These are phyloP conservation scores for Nezara viridula DNA, from an alignment of 2,888 invertebrate species.

Conservation along the genomic window DNA sequence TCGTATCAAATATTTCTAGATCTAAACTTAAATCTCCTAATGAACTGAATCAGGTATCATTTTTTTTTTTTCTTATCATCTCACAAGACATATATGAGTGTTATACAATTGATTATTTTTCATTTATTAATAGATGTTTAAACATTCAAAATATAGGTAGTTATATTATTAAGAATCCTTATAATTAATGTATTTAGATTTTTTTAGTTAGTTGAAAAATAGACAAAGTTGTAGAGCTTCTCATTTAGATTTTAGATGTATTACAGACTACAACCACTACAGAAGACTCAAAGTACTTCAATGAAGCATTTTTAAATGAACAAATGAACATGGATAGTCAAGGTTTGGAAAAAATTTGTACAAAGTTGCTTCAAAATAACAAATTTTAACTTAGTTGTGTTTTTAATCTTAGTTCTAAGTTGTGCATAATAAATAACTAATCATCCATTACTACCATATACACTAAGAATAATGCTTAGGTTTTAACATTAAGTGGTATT, in stretches of 20 bases:
- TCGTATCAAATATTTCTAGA: no score
- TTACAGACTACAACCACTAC: slow-evolving; percentile 54
- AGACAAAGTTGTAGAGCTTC: slow-evolving; percentile 41
- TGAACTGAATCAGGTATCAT: no score
- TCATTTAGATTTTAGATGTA: slow-evolving; percentile 57
- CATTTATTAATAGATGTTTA: not conserved
- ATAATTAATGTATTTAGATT: not conserved
- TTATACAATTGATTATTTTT: no score
- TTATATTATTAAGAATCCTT: not conserved
- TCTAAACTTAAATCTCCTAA: no score
- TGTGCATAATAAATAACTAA: not conserved
- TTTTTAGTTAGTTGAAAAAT: not conserved
- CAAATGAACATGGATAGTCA: slow-evolving; percentile 59
- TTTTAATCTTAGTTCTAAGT: not conserved
- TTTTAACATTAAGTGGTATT: not conserved
- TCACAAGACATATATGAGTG: no score
- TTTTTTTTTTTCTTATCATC: no score
- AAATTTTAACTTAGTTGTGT: not conserved
- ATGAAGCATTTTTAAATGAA: slow-evolving; percentile 48
- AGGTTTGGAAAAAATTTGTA: slow-evolving; percentile 43
- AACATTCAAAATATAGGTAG: not conserved
- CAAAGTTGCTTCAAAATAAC: not conserved
- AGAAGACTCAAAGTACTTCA: slow-evolving; percentile 3
- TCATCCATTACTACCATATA: not conserved
- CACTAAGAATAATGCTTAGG: not conserved